Conservation (phyloP, 2,113 vertebrate genomes). For the Silurus asotus region DNA sequence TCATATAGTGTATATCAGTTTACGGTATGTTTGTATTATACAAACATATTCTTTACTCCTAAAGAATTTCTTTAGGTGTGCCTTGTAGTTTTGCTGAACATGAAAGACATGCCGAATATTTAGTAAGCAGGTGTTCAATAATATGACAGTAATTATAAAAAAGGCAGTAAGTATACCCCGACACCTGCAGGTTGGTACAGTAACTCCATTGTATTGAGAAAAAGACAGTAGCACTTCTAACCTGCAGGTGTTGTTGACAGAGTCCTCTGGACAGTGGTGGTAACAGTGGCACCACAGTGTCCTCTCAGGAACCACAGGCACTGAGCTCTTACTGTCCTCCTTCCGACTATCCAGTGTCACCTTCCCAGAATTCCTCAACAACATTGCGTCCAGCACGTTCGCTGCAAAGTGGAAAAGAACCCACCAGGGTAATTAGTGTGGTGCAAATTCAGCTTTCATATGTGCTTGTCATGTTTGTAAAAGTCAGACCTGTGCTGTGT, state of each 20-base stretch:
- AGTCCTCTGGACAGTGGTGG: constrained; percentile 91
- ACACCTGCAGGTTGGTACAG: neutral
- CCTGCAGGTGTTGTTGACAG: constrained; percentile 92
- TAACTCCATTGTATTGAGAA: neutral
- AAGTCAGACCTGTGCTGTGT: constrained; percentile 55
- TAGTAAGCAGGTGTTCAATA: neutral
- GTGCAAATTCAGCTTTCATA: constrained; percentile 3
- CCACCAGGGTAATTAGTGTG: neutral
- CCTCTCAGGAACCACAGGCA: constrained; percentile 72
- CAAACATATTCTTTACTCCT: no score
- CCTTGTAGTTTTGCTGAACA: neutral
- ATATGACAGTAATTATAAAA: neutral
- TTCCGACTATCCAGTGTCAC: constrained; percentile 72
- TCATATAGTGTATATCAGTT: no score
- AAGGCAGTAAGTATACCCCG: neutral
- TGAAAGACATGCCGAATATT: neutral
- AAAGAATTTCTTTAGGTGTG: neutral
- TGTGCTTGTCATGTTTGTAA: constrained; percentile 51
- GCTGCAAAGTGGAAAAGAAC: constrained; percentile 61
- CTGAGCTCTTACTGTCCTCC: constrained; percentile 75
- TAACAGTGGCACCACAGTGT: constrained; percentile 88
- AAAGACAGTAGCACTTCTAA: constrained; percentile 55
- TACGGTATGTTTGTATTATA: no score
- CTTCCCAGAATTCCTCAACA: constrained; percentile 85
- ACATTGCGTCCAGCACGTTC: constrained; percentile 80